These are phyloP conservation scores for Anhinga rufa DNA, from an alignment of 2,113 vertebrate species.

Conservation along the genomic window DNA sequence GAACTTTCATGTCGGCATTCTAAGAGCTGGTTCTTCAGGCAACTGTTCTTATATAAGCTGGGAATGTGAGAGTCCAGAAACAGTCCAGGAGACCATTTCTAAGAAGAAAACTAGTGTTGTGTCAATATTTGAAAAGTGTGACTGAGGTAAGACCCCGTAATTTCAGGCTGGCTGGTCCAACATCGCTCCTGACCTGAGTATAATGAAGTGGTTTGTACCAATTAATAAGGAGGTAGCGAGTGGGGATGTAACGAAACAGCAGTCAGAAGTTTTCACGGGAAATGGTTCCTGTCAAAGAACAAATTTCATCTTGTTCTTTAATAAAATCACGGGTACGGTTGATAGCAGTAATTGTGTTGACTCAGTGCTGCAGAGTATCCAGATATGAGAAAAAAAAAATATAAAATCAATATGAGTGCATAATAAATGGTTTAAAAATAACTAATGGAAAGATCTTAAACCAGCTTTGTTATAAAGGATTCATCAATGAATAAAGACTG, in stretches of 20 bases:
- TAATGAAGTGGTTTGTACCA: not conserved
- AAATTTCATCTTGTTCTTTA: not conserved
- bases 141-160: not conserved
- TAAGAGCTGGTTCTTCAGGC: not conserved
- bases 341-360: not conserved
- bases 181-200: accelerated
- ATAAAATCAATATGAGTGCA: not conserved
- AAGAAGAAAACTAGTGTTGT: not conserved
- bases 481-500: constrained; percentile 6
- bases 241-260: not conserved
- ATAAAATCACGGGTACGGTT: not conserved
- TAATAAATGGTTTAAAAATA: constrained; percentile 29
- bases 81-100: not conserved
- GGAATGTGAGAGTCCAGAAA: not conserved
- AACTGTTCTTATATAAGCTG: not conserved
- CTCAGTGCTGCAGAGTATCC: not conserved
- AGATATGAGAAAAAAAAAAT: not conserved
- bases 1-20: not conserved
- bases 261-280: not conserved
- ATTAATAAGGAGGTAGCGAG: not conserved
- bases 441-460: not conserved
- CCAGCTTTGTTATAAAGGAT: not conserved
- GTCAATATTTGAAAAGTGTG: constrained; percentile 23
- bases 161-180: not conserved
- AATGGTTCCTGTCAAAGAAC: not conserved